phyloP scores from a whole-genome alignment of 2,113 vertebrate genomes.

The Tachycineta bicolor region DNA sequence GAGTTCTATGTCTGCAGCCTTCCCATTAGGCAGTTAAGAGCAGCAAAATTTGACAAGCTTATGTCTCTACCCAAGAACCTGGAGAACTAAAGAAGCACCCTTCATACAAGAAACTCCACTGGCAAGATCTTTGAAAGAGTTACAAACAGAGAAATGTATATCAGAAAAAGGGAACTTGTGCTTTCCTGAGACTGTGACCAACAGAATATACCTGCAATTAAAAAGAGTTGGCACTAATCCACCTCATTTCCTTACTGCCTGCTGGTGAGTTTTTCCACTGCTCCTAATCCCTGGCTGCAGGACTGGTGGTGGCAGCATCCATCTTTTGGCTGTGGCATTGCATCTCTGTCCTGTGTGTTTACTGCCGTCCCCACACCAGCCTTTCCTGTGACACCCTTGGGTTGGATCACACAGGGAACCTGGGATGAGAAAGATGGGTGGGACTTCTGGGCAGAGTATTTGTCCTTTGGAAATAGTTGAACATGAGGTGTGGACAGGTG shows the following conservation, averaged over 20 bases:
- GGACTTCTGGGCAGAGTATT: not conserved
- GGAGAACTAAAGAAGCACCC: not conserved
- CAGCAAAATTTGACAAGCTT: not conserved
- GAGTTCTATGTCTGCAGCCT: not conserved
- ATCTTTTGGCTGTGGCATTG: not conserved
- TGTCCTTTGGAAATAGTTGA: not conserved
- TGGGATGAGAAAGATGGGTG: not conserved
- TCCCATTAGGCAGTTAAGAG: not conserved
- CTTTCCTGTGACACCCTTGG: not conserved
- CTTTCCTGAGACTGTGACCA: not conserved
- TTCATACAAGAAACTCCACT: not conserved
- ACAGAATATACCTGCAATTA: not conserved
- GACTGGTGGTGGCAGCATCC: not conserved
- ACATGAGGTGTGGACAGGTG: not conserved
- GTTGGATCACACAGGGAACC: not conserved
- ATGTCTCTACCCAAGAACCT: not conserved
- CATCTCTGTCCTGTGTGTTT: rapidly evolving
- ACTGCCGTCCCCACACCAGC: rapidly evolving
- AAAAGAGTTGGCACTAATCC: not conserved
- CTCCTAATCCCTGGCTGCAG: not conserved
- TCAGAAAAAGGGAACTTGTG: not conserved
- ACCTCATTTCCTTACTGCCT: constrained; percentile 6
- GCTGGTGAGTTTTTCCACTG: not conserved
- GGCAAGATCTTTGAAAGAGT: not conserved
- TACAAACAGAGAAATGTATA: not conserved